Conservation (phyloP, 2,797 vertebrate genomes). For the Aeoliscus strigatus region DNA sequence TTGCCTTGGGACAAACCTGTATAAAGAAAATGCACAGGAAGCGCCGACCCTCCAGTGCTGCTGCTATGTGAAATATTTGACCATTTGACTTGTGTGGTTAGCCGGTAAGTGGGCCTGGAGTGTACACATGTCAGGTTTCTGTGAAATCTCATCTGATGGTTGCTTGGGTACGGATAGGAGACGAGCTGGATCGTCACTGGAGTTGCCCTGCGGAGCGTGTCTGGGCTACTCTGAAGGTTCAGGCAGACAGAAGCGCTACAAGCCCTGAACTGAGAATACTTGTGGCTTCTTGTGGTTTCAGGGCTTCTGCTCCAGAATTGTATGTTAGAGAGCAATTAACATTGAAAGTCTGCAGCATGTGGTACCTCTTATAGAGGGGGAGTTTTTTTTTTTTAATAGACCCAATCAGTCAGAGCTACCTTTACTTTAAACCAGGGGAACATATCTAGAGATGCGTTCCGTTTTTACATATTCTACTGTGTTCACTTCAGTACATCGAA, state of each 20-base stretch:
- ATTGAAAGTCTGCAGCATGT: constrained; percentile 73
- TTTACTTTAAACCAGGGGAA: constrained; percentile 29
- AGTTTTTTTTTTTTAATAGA: constrained; percentile 40
- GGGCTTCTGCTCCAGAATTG: constrained; percentile 68
- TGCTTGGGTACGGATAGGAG: constrained; percentile 10
- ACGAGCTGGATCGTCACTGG: constrained; percentile 17
- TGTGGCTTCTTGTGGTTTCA: constrained; percentile 74
- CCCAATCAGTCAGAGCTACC: constrained; percentile 42
- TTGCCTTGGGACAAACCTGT: constrained; percentile 34
- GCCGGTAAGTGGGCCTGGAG: constrained; percentile 10
- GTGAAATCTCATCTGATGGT: constrained; percentile 29
- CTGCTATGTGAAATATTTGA: constrained; percentile 21
- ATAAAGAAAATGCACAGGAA: constrained; percentile 22
- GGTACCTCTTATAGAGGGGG: constrained; percentile 55
- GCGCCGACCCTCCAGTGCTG: constrained; percentile 11
- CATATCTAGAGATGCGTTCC: constrained; percentile 16
- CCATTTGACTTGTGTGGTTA: constrained; percentile 41
- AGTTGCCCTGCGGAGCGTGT: constrained; percentile 51
- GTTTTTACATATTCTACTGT: constrained; percentile 23
- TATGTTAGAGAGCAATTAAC: constrained; percentile 78
- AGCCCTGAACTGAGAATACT: constrained; percentile 69
- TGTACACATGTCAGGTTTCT: constrained; percentile 21
- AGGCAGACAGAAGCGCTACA: constrained; percentile 61
- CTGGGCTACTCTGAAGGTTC: constrained; percentile 48
- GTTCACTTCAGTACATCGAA: constrained; percentile 16